Evolutionary conservation across 2,113 vertebrate species (phyloP).

Genomic region (Arizona elegans): DNA sequence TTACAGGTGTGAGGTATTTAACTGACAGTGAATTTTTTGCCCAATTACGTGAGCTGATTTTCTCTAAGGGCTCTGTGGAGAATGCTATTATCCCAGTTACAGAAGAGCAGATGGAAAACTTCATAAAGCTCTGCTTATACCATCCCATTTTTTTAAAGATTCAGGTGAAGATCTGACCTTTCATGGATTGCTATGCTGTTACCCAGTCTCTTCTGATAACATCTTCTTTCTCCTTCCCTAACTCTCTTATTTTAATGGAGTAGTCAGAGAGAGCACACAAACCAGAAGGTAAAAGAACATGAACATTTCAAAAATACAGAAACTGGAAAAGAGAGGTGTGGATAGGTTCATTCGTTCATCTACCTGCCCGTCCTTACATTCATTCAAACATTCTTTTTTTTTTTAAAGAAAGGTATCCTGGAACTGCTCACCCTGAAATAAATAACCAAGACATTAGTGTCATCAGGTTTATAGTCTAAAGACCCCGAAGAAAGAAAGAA

Average conservation of each 20-base stretch:
- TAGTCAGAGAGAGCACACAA: neutral
- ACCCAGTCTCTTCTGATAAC: neutral
- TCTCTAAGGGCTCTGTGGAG: neutral
- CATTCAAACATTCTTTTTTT: too few species aligned
- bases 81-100: neutral
- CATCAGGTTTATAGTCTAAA: neutral
- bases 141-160: neutral
- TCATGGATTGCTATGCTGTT: neutral
- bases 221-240: neutral
- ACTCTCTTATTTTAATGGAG: neutral
- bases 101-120: neutral
- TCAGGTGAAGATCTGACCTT: neutral
- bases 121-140: conserved; percentile 8
- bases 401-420: neutral
- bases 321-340: neutral
- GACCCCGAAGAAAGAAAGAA: neutral
- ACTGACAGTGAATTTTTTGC: conserved; percentile 7
- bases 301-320: neutral
- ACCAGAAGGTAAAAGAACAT: neutral
- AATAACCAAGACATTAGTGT: neutral
- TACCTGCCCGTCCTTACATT: too few species aligned
- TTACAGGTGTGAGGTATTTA: neutral
- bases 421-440: neutral
- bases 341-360: neutral
- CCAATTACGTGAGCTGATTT: neutral